Base-by-base conservation (phyloP, 92 coral and sea anemone genomes). In the Hydrozoanthus gracilis region DNA sequence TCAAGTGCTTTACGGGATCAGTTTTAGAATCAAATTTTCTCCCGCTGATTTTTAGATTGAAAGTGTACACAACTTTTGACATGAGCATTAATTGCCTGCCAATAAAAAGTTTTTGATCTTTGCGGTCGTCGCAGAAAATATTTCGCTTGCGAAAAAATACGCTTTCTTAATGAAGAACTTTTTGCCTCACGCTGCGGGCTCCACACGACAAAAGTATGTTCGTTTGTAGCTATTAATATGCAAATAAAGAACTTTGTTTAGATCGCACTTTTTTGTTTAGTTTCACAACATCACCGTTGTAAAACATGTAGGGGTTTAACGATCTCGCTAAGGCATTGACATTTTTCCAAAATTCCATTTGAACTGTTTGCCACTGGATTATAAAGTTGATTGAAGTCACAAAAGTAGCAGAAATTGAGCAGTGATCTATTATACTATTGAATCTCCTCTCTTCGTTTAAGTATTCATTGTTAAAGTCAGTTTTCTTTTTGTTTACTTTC, bases 151-250 rank as follows among this genome's bases (percentile, higher is more conserved):
- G 44, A 49, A 64, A 80, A 5, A 3, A 27, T 15, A 16, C 61
- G 55, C 60, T 3, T 10, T 9, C 56, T 46, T 48, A 67, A 64
- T 18, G 85, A 80, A 65, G 85, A 47, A 12, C 56, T 65, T 46
- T 8, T n/a, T 8, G 18, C 51, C 39, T 65, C 85, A 64, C 64
- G 74, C 85, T 80, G 85, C 14, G 85, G 14, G 4, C 58, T 49
- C 72, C 6, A 13, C 71, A 62, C 54, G 60, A 61, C 84, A 79
- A 66, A 74, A 64, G 44, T 79, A 64, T 64, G 72, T 80, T 11
- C 72, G 85, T 66, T 67, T 65, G 85, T 48, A 15, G 69, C 60
- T 80, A 80, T 65, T 65, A 80, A 80, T 39, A 80, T 80, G 85
- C 73, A 64, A 80, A 80, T 80, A 9, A 9, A 47, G 47, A 20